Evolutionary conservation across 2,797 vertebrate species (phyloP), one percentile per base, ranked within the genome.

Genomic region (Hypotaenidia okinawae): DNA sequence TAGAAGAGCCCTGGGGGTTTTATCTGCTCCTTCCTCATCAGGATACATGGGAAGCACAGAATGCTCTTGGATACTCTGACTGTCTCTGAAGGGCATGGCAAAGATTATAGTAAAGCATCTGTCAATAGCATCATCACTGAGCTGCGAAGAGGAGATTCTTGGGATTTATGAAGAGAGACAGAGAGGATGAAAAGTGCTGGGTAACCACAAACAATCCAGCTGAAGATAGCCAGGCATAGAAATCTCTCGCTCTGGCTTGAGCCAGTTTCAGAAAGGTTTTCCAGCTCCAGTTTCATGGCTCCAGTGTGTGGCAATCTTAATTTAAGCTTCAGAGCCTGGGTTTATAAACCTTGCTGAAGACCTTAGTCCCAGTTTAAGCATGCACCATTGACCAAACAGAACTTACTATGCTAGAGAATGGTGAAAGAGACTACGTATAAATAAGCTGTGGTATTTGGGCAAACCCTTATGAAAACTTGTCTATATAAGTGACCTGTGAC

Each of bases 131-230:
- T 82, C 76, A 54, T 75, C 9, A 2, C 69, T 35, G 58, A 82
- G 52, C 76, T 87, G 86, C 61, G 67, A 78, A 75, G 30, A 62
- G 39, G 84, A 68, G 74, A 84, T 94, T 59, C 73, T 87, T 58
- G 69, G 88, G 32, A 67, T 96, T 92, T 95, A 69, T 73, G 80
- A 88, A 75, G 84, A 92, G 41, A 81, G 49, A 6, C 25, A 68
- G 62, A 75, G 82, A 49, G 59, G 57, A 91, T 77, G 69, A 70
- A 52, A 45, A 75, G 51, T n/a, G n/a, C 45, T 52, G 70, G 62
- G 72, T 86, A 86, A 54, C 33, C 85, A 51, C 25, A 90, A 89
- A 75, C 0, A 0, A 61, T 84, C 28, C 63, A 54, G 10, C 37
- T 66, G 81, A 87, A 35, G 58, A 47, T 30, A 35, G n/a, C 63